Evolutionary conservation across 2,113 vertebrate species (phyloP).

Genomic region (Cynoglossus semilaevis): DNA sequence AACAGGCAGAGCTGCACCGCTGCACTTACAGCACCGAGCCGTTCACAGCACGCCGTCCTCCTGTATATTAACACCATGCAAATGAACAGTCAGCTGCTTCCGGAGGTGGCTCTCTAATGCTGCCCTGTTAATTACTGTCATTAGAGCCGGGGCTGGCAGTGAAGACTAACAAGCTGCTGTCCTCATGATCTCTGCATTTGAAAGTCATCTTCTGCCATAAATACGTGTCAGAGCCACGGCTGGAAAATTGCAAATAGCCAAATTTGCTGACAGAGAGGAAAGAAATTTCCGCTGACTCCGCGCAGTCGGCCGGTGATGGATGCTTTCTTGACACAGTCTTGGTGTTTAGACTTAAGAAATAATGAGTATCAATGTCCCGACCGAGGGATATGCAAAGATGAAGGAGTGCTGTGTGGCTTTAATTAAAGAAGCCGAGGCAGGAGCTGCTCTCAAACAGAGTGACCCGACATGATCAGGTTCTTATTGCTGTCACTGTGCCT

Average conservation of each 20-base stretch:
- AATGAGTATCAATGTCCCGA: conserved; percentile 99
- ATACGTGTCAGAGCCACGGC: conserved; percentile 86
- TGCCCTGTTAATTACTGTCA: conserved; percentile 94
- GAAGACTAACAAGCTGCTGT: conserved; percentile 85
- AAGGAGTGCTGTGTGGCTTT: conserved; percentile 91
- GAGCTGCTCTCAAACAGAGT: conserved; percentile 86
- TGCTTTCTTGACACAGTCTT: conserved; percentile 99
- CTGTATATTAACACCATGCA: conserved; percentile 84
- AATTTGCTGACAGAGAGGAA: conserved; percentile 92
- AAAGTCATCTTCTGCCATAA: conserved; percentile 92
- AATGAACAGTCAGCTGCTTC: conserved; percentile 88
- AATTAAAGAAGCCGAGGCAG: conserved; percentile 93
- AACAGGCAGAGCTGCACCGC: conserved; percentile 63
- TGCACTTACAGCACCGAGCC: conserved; percentile 73
- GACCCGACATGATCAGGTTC: conserved; percentile 97
- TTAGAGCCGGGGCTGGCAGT: conserved; percentile 82
- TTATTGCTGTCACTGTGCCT: conserved; percentile 89
- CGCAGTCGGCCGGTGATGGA: conserved; percentile 85
- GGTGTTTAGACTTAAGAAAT: conserved; percentile 99
- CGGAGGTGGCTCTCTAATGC: conserved; percentile 86
- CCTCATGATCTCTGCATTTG: conserved; percentile 95
- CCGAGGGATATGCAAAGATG: conserved; percentile 95
- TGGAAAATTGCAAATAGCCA: conserved; percentile 93
- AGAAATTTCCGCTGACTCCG: conserved; percentile 79
- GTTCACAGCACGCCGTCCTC: conserved; percentile 78